Conservation (phyloP, 2,888 invertebrate species). For the Aleiodes testaceus region DNA sequence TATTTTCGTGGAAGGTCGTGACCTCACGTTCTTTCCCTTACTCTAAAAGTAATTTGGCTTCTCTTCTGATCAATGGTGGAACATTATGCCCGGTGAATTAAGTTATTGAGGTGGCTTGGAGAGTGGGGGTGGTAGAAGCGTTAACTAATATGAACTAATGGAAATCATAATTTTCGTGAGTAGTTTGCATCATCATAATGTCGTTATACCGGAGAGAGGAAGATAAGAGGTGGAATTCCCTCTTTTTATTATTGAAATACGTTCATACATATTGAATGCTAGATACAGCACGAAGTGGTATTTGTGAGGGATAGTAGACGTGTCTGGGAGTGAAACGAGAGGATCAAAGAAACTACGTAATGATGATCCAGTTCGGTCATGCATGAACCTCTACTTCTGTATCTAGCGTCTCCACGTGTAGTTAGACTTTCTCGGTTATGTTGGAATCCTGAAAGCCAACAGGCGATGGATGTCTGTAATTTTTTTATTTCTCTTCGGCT, state of each 20-base stretch:
- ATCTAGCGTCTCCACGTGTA: not conserved
- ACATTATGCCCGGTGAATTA: conserved; percentile 5
- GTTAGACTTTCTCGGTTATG: conserved; percentile 44
- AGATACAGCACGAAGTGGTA: not conserved
- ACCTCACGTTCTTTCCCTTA: not conserved
- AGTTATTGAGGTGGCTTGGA: conserved; percentile 9
- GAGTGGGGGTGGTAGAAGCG: too few relatives aligned
- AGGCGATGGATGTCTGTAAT: not conserved
- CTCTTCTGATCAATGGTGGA: not conserved
- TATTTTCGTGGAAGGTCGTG: conserved; percentile 14
- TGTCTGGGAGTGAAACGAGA: conserved; percentile 28
- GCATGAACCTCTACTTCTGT: conserved; percentile 29
- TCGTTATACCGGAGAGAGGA: not conserved
- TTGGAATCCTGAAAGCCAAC: conserved; percentile 44
- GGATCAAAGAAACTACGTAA: conserved; percentile 36
- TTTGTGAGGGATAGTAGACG: conserved; percentile 19
- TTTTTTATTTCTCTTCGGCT: not conserved
- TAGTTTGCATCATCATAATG: not conserved
- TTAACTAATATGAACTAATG: conserved; percentile 6
- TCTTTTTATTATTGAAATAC: not conserved
- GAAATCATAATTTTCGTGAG: not conserved
- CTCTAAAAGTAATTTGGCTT: conserved; percentile 8
- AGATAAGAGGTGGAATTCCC: not conserved
- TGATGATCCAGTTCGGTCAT: conserved; percentile 38
- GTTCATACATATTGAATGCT: not conserved